Base-by-base conservation (phyloP, 2,113 vertebrate species). In the Chamaea fasciata region DNA sequence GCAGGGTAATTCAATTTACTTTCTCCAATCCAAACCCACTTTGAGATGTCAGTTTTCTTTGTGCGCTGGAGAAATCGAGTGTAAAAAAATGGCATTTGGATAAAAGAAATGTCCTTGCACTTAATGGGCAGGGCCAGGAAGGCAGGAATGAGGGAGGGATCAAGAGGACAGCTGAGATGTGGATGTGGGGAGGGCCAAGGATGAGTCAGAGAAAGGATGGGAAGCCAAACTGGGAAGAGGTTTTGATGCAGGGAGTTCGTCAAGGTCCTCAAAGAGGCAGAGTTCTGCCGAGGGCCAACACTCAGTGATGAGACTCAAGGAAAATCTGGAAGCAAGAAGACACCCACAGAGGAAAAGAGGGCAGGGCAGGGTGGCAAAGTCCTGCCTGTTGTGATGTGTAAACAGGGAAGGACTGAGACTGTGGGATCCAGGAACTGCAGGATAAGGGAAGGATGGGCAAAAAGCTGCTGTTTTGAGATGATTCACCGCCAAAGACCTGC, bases 41-140 rank as follows among this genome's bases (percentile, higher is more conserved):
- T n/a, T 49, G 68, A 49, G 50, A 26, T 53, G 59, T 37, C 31
- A 15, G 30, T 80, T 83, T 73, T 76, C 63, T 52, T 50, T 69
- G 62, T 63, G 33, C 0, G 1, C 44, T 52, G 27, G 10, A 46
- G 47, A n/a, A 68, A 23, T 1, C 17, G 14, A 13, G 4, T 5
- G 63, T 47, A 13, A 47, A 37, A 37, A 75, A 46, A 39, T 10
- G 11, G 26, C 53, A 44, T 39, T 42, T 87, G 44, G 67, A 33
- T 27, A 33, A 64, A 64, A 39, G 53, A 52, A 13, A 4, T 60
- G 52, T 79, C 67, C 52, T 59, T 20, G 13, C 20, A 78, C 10
- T 10, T 24, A 14, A 8, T 9, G 59, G 82, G 11, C 8, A 46
- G 37, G 63, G 39, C 20, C 47, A 90, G 80, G 60, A 33, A 42